Evolutionary conservation across 2,797 vertebrate genomes (phyloP).

Genomic region (Gobionotothen gibberifrons): DNA sequence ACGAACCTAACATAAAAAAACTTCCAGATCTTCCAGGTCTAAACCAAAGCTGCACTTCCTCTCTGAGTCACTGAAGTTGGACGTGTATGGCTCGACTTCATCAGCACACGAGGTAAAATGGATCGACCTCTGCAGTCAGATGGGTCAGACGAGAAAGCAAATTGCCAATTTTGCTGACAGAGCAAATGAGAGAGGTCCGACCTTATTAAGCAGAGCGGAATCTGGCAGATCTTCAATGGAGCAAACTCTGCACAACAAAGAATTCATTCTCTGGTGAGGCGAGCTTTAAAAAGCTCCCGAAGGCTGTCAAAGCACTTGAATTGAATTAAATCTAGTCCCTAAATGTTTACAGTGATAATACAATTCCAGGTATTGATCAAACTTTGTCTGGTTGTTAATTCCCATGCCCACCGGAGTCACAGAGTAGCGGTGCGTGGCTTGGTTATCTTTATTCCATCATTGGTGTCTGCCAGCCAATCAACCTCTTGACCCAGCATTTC

Average conservation of each 20-base stretch:
- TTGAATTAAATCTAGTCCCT: not conserved
- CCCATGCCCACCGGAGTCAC: slow-evolving; percentile 9
- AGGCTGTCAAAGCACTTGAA: slow-evolving; percentile 1
- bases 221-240: slow-evolving; percentile 18
- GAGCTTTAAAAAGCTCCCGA: slow-evolving; percentile 1
- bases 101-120: slow-evolving; percentile 41
- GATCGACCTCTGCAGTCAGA: slow-evolving; percentile 26
- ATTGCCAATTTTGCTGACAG: slow-evolving; percentile 49
- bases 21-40: not conserved
- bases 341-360: slow-evolving; percentile 19
- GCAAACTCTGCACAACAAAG: slow-evolving; percentile 14
- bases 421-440: not conserved
- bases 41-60: not conserved
- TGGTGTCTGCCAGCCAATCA: slow-evolving; percentile 27
- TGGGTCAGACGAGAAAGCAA: slow-evolving; percentile 28
- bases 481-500: slow-evolving; percentile 46
- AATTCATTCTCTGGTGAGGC: not conserved
- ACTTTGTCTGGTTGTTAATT: not conserved
- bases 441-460: slow-evolving; percentile 40
- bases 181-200: slow-evolving; percentile 30
- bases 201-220: slow-evolving; percentile 30
- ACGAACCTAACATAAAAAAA: not conserved
- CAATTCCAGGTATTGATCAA: slow-evolving; percentile 14
- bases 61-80: not conserved
- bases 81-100: not conserved